Base-by-base conservation (phyloP, 2,888 invertebrate species). In the Hydriomena furcata region DNA sequence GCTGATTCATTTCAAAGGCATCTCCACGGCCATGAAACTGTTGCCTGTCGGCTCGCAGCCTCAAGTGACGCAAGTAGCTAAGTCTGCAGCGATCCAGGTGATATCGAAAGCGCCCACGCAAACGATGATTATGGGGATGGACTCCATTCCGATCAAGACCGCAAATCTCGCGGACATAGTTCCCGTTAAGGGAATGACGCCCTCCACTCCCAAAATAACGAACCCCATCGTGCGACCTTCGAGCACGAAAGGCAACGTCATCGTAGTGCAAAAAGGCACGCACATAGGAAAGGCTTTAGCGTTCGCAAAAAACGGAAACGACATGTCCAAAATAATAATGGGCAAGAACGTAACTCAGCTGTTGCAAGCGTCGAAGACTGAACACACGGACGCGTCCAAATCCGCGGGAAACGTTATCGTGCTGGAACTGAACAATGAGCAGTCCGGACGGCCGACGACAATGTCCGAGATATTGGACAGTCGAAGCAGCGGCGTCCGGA, bases 221-320 rank as follows among this genome's bases (percentile, higher is more conserved):
- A 88, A 85, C 61, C 88, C 91, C 1, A 87, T 91, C 38, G 79
- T 89, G 12, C 72, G 91, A 52, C 82, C 88, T 11, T 76, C 82
- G 32, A 85, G 79, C 57, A 74, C 88, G 13, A 93, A 93, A 73
- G 91, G 92, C 40, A 92, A 91, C 66, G 86, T 93, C 13, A 92
- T 93, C 60, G 91, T 93, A 12, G 91, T 93, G 17, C 92, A 92
- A 65, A 93, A 93, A 68, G 92, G 92, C 30, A 82, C 90, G 12
- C 76, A 91, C 20, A 76, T 91, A 65, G 91, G 91, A 34, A 91
- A 91, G 73, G 81, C 89, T 5, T 66, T 91, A 50, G 74, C 86
- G 7, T 88, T 91, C 50, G 77, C 88, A 0, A 91, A 90, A 67
- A 90, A 88, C 58, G 83, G 83, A 6, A 88, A 80, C 51, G 91